Evolutionary conservation across 2,113 vertebrate species (phyloP), one percentile per base, ranked within the genome.

Genomic region (Mungos mungo): DNA sequence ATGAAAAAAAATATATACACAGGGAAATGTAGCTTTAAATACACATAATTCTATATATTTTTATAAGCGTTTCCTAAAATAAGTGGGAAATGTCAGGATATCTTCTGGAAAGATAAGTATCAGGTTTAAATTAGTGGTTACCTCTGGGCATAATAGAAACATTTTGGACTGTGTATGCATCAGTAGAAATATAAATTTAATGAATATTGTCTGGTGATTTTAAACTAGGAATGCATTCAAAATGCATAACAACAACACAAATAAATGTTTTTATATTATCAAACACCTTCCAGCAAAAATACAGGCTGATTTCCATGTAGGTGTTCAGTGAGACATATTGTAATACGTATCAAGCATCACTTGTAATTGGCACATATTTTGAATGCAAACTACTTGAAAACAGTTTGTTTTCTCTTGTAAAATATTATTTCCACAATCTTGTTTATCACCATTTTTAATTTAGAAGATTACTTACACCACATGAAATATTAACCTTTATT

Each of bases 251-350:
- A 72, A 35, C 7, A 92, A 71, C 8, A 80, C 86, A 96, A 96
- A 38, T 60, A 93, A n/a, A 27, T 29, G 8, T 19, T 45, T 72
- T 77, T 89, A 60, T 76, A 54, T 74, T 82, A 74, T 71, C 18
- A 96, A 63, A 93, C n/a, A 93, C 10, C 33, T 85, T 69, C 10
- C n/a, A 95, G 15, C 16, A 88, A 88, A 97, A 96, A 63, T 93
- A 16, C 12, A 63, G 41, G 13, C 14, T 88, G 47, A 89, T 79
- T 95, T 97, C 21, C 54, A 93, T 16, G 21, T 86, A 92, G 57
- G 19, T 90, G 27, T 94, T 95, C 81, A 82, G 23, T 88, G 33
- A 88, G 52, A 77, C 31, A 85, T 76, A 60, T 66, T 82, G 3
- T 57, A 94, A 47, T 87, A 71, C 90, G 33, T 60, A 93, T 65